Base-by-base conservation (phyloP, 2,113 vertebrate species). In the Campylorhamphus procurvoides region DNA sequence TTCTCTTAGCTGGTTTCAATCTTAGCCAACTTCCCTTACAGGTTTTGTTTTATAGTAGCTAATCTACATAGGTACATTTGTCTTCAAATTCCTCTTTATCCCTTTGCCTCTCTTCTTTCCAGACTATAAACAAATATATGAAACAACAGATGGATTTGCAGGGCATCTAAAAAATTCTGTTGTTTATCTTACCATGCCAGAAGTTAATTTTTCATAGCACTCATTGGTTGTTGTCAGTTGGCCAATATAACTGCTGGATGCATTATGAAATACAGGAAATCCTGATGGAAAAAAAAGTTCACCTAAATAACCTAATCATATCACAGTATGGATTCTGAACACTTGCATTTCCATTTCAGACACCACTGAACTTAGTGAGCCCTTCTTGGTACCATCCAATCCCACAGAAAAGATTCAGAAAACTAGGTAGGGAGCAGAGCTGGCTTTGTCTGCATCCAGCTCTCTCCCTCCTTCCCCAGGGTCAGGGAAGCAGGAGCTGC, bases 231-330 rank as follows among this genome's bases (percentile, higher is more conserved):
- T 29, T 83, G 39, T 75, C 79, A 47, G 10, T 39, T 60, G 44
- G 60, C 56, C 72, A 72, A 19, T 72, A 23, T 71, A 92, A 60
- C 69, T 84, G 68, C 33, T 86, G 68, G 28, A 60, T 68, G 18
- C n/a, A 56, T 77, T 75, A 72, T 13, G 49, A 92, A 94, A 90
- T 42, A 76, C 44, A 80, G 68, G 76, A 94, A 90, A 86, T 72
- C 68, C 78, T 90, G 60, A 63, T 68, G 60, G 24, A 25, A 67
- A 82, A 40, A 46, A 56, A 44, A 7, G 18, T 68, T 90, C 4
- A 1, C 59, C 56, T 20, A 3, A 93, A 42, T 66, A 87, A 77
- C 27, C 29, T 66, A 77, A 63, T 63, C 67, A 59, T 28, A 18
- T 25, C 56, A 17, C 25, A 29, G 16, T 31, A 44, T 6, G 2